Base-by-base conservation (phyloP, 2,113 vertebrate species). In the Carassius auratus region DNA sequence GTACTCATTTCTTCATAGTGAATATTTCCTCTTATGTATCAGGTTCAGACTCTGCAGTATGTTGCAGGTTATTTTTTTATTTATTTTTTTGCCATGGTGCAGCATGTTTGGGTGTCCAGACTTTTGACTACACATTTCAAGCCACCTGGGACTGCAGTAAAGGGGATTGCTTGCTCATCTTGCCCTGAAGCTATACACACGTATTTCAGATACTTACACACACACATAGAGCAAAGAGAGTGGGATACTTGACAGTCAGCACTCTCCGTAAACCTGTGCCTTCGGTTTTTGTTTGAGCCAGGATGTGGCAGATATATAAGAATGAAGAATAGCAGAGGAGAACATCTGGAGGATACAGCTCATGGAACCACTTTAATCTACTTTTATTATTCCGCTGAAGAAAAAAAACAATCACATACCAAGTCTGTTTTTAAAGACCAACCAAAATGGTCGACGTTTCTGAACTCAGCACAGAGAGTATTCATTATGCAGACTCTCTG, bases 301-400 rank as follows among this genome's bases (percentile, higher is more conserved):
- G 68, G 48, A 83, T 57, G 62, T 71, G 23, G 33, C 15, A 2
- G 30, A 69, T 78, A 8, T 52, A 64, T 64, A 8, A 1, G 7
- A 42, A 83, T 42, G 33, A 48, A 69, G 50, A 26, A 55, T 30
- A 19, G 81, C 33, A 23, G 48, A 62, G 36, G 50, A 50, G 19
- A 48, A 76, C 69, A 48, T 86, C 57, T 76, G 21, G 75, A 57
- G 75, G 50, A 33, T 33, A 55, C 50, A 76, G 50, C 8, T 50
- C 42, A 48, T 21, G 75, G 14, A 30, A 55, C 26, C 23, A 55
- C 13, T 76, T 76, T 10, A 76, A 55, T 33, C 75, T 55, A 55
- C 45, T 55, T 76, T 21, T 57, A 33, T 9, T 76, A 2, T 3
- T 55, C 14, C 5, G 21, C 13, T 50, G 21, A 23, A 26, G 23